These are phyloP conservation scores for Hemithea aestivaria DNA, from an alignment of 2,888 invertebrate species.

Conservation along the genomic window DNA sequence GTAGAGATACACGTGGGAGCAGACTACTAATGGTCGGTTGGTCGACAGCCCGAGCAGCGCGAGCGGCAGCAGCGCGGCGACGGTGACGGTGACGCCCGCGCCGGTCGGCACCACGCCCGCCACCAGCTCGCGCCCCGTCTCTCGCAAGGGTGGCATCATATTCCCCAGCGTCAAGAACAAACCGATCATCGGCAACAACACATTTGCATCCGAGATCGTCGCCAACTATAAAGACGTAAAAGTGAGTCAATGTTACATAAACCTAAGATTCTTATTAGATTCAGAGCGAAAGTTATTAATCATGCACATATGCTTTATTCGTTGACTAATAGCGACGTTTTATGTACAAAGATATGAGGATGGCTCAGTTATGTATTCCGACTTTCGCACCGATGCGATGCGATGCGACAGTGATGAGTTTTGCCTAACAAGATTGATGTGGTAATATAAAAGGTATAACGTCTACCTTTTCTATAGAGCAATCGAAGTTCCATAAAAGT, in stretches of 20 bases:
- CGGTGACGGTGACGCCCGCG: slow-evolving; percentile 62
- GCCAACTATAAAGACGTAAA: slow-evolving; percentile 89
- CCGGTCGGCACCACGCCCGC: slow-evolving; percentile 39
- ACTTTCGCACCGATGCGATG: no score
- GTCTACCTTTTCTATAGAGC: no score
- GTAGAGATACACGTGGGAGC: slow-evolving; percentile 30
- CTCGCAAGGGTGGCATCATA: slow-evolving; percentile 89
- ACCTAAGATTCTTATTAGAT: slow-evolving; percentile 21
- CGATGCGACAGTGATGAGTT: no score
- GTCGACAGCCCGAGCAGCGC: slow-evolving; percentile 71
- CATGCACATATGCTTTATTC: no score
- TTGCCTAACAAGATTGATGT: slow-evolving; percentile 1
- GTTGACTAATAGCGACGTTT: no score
- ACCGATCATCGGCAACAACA: slow-evolving; percentile 89
- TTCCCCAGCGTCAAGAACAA: slow-evolving; percentile 96
- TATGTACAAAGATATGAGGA: no score
- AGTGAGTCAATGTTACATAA: slow-evolving; percentile 78
- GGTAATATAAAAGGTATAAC: no score
- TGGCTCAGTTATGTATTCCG: no score
- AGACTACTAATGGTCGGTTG: slow-evolving; percentile 62
- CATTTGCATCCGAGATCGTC: slow-evolving; percentile 87
- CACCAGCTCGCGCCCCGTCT: slow-evolving; percentile 67
- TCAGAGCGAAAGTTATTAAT: neutral
- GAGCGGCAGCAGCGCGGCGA: slow-evolving; percentile 42
- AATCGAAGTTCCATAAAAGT: no score